Evolutionary conservation across 2,888 invertebrate species (phyloP).

Genomic region (Cataglyphis altisquamis): DNA sequence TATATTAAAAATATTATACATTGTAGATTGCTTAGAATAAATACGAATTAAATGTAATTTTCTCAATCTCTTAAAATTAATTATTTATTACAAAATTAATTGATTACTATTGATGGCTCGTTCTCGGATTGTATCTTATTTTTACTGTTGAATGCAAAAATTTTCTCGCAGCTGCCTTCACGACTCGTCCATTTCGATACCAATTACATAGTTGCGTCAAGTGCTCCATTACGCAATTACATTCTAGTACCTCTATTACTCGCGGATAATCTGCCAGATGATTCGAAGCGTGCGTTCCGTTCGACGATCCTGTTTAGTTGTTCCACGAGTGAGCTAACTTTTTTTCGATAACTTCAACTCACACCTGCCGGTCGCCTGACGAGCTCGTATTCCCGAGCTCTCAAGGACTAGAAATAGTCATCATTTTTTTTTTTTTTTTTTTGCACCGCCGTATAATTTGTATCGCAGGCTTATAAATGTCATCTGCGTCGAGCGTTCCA

Average conservation of each 20-base stretch:
- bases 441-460: constrained; percentile 77
- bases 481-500: constrained; percentile 73
- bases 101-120: background rate
- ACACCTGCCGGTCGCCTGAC: constrained; percentile 77
- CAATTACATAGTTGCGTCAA: constrained; percentile 36
- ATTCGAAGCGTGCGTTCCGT: constrained; percentile 52
- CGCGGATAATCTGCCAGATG: constrained; percentile 39
- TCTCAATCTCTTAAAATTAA: constrained; percentile 10
- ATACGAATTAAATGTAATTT: background rate
- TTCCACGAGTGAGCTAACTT: constrained; percentile 48
- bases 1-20: background rate
- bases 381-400: constrained; percentile 46
- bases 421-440: constrained; percentile 59
- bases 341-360: constrained; percentile 74
- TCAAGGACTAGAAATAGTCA: constrained; percentile 79
- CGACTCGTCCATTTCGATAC: constrained; percentile 4
- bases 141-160: background rate
- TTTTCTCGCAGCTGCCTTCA: background rate
- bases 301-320: constrained; percentile 61
- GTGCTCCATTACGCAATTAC: constrained; percentile 37
- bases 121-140: background rate
- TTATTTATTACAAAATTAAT: background rate
- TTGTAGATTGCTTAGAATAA: background rate
- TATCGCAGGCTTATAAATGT: constrained; percentile 78
- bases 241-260: constrained; percentile 13